Evolutionary conservation across 2,888 invertebrate genomes (phyloP).

Genomic region (Eupithecia subumbrata): DNA sequence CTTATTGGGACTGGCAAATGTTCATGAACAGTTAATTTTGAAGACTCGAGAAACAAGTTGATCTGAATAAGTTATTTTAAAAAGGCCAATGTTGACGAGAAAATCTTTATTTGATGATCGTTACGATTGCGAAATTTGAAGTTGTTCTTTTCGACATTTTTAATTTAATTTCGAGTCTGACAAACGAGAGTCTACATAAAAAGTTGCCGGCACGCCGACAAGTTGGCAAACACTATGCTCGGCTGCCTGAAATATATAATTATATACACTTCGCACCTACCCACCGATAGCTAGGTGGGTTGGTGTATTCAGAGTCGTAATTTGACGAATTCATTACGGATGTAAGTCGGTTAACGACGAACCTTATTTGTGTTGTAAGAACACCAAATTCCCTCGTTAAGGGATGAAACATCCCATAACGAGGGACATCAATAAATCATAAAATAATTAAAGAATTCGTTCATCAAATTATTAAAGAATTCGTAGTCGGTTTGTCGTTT

Average conservation of each 20-base stretch:
- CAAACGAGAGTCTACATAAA: background rate
- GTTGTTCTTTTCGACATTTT: background rate
- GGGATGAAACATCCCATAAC: no score
- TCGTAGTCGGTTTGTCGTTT: no score
- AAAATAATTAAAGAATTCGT: no score
- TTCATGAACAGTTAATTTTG: slow-evolving; percentile 41
- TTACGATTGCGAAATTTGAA: background rate
- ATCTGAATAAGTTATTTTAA: slow-evolving; percentile 33
- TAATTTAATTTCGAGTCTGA: background rate
- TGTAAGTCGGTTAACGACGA: no score
- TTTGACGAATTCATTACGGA: no score
- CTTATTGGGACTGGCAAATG: slow-evolving; percentile 49
- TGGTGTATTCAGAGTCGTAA: no score
- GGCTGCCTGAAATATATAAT: background rate
- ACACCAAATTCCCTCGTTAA: no score
- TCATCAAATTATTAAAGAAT: no score
- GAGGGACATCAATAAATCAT: no score
- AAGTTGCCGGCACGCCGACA: background rate
- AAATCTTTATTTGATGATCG: background rate
- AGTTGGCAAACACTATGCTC: background rate
- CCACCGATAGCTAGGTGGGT: background rate
- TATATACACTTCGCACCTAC: background rate
- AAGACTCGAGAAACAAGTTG: slow-evolving; percentile 21
- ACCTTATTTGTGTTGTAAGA: no score
- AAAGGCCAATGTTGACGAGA: slow-evolving; percentile 8